phyloP scores from a whole-genome alignment of 2,888 invertebrate species.

The Petrophora chlorosata region DNA sequence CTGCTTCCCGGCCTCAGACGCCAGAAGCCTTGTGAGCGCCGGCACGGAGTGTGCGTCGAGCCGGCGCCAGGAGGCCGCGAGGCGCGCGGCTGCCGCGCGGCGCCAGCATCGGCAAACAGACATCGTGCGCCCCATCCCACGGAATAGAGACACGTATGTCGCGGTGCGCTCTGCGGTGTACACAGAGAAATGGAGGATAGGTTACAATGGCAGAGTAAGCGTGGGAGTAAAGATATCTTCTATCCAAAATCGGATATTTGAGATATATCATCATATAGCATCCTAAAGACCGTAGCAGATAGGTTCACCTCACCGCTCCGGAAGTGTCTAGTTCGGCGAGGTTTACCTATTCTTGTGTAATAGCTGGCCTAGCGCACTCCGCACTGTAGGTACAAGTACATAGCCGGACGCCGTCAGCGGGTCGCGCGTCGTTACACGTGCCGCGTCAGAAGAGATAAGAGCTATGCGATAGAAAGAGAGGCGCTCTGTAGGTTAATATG shows the following conservation, averaged over 20 bases:
- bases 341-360: too few species aligned
- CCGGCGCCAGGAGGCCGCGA: conserved; percentile 49
- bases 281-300: too few species aligned
- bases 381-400: too few species aligned
- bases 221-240: neutral
- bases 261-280: too few species aligned
- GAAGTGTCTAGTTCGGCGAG: too few species aligned
- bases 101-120: conserved; percentile 53
- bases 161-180: conserved; percentile 55
- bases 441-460: too few species aligned
- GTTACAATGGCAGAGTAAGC: neutral
- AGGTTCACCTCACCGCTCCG: too few species aligned
- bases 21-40: conserved; percentile 48
- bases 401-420: too few species aligned
- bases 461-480: too few species aligned
- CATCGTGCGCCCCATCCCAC: conserved; percentile 51
- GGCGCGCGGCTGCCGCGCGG: conserved; percentile 57
- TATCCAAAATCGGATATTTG: neutral
- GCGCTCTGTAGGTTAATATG: too few species aligned
- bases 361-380: too few species aligned
- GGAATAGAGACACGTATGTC: conserved; percentile 57
- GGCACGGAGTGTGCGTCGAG: conserved; percentile 42
- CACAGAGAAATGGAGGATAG: neutral
- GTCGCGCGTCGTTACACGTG: too few species aligned
- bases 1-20: conserved; percentile 52